These are phyloP conservation scores for Iselma pallidipennis DNA, from an alignment of 2,888 invertebrate genomes.

Conservation along the genomic window DNA sequence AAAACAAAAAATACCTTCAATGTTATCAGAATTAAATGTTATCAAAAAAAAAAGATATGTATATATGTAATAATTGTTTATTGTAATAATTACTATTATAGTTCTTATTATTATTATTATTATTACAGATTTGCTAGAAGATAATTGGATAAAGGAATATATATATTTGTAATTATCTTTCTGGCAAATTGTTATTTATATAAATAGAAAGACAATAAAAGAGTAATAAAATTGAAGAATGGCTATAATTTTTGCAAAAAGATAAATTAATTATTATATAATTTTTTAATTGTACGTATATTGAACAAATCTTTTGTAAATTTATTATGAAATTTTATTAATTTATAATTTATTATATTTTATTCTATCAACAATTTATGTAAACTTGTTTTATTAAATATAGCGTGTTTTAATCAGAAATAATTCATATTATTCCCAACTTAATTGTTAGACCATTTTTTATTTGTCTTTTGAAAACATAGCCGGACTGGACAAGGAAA, in stretches of 20 bases:
- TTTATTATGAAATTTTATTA: slow-evolving; percentile 7
- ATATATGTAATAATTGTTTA: not conserved
- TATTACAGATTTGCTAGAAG: not conserved
- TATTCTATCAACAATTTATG: slow-evolving; percentile 17
- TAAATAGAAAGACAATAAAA: not conserved
- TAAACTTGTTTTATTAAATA: slow-evolving; percentile 11
- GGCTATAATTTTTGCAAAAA: slow-evolving; percentile 19
- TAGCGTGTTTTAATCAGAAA: slow-evolving; percentile 15
- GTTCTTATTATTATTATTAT: not conserved
- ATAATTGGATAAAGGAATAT: not conserved
- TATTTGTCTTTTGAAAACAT: no score
- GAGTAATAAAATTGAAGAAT: slow-evolving; percentile 20
- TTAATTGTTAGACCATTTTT: no score
- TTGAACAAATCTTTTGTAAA: slow-evolving; percentile 1
- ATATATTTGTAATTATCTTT: not conserved
- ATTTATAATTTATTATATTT: slow-evolving; percentile 14
- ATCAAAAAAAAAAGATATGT: not conserved
- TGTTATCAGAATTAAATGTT: not conserved
- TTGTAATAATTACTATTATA: not conserved
- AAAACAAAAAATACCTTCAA: not conserved
- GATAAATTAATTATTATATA: not conserved
- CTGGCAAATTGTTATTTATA: not conserved
- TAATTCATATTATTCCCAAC: no score
- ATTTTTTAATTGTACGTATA: not conserved
- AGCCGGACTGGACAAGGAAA: no score